Evolutionary conservation across 2,113 vertebrate species (phyloP), one percentile per base, ranked within the genome.

Genomic region (Menidia beryllina): DNA sequence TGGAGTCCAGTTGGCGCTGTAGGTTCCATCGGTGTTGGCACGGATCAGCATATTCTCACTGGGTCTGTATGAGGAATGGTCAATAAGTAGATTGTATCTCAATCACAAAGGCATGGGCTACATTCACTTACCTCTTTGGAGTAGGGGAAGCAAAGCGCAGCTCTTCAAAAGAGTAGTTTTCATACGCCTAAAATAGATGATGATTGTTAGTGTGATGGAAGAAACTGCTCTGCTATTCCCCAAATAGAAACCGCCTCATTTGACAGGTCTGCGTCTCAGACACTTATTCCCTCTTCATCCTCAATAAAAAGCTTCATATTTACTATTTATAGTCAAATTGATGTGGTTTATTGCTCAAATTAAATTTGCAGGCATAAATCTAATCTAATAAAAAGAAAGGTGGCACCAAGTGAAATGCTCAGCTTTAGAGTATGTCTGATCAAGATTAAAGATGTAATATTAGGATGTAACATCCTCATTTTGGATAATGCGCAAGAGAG

Each of bases 11-110:
- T 99, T 99, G 76, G 98, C 98, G 79, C 97, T 98, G 57, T 99
- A 99, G 67, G 97, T 99, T 50, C 98, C 98, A 78, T 99, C 97
- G 20, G 97, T 98, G 90, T 99, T 99, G 47, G 97, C 97, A 85
- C 98, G 94, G 72, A 99, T 99, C 70, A 99, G 92, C 98, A 99
- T 99, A 84, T 99, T 99, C 88, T 99, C 98, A 91, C 97, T 99
- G 71, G 98, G 97, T 81, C 97, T 99, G 91, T 79, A 72, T 30
- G 65, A 62, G 39, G 82, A 81, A 6, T 72, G 25, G 77, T 65
- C n/a, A 45, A 24, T 84, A 49, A 77, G 15, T 51, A n/a, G 9
- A 50, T 2, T 24, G 30, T 2, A 51, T 61, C 63, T 61, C 9
- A 2, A 11, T 26, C 26, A 36, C 36, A 50, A 56, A 34, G 30